A percentile compares a stretch with the other conserved stretches of the same genome.
phyloP scores from a whole-genome alignment of 2,113 vertebrate genomes.

The Arizona elegans region DNA sequence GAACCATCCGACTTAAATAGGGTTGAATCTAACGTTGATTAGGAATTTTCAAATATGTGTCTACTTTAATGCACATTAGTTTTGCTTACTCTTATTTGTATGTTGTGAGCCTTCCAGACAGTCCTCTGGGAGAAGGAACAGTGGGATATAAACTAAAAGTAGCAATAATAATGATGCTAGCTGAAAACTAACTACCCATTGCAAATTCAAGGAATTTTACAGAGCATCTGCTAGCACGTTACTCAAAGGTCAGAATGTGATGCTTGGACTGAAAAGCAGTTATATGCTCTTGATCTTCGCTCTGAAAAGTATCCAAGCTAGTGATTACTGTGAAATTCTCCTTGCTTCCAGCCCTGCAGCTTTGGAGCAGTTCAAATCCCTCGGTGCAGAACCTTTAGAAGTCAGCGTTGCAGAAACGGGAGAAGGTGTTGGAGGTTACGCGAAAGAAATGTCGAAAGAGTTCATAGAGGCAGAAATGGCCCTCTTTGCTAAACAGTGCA shows the following conservation, averaged over 20 bases:
- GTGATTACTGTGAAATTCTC: background rate
- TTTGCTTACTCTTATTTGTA: background rate
- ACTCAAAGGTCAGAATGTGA: background rate
- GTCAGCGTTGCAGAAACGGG: conserved; percentile 69
- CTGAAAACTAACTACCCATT: background rate
- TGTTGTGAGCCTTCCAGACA: background rate
- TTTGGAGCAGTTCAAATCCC: conserved; percentile 77
- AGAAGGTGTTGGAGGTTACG: conserved; percentile 71
- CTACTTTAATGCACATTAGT: background rate
- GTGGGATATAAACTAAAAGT: background rate
- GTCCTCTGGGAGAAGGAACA: background rate
- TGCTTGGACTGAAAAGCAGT: background rate
- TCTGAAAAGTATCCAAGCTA: background rate
- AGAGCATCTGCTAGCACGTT: background rate
- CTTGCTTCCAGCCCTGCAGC: conserved; percentile 65
- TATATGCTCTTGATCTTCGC: background rate
- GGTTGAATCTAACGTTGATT: background rate
- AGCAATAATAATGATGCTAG: background rate
- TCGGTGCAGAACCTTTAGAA: conserved; percentile 73
- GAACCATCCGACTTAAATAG: background rate
- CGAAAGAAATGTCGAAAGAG: conserved; percentile 77
- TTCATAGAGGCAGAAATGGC: conserved; percentile 76
- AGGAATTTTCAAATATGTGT: background rate
- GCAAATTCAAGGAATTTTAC: background rate
- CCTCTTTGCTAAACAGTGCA: conserved; percentile 70